Base-by-base conservation (phyloP, 2,888 invertebrate genomes). In the Prosopocoilus inquinatus region DNA sequence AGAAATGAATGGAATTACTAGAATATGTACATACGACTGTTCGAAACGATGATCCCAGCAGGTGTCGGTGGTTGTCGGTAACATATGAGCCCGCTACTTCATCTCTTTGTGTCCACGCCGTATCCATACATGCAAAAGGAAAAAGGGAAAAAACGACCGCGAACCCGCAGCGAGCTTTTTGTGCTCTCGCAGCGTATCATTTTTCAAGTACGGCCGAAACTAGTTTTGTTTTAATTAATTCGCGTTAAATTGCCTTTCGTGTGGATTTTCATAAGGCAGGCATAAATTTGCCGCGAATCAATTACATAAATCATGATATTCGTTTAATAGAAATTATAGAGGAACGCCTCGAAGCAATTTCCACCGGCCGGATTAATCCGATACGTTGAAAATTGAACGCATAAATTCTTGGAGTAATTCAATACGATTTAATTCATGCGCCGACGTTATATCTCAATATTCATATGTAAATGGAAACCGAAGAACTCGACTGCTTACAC, bases 1-100 rank as follows among this genome's bases (percentile, higher is more conserved):
- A 20, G 35, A 47, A 53, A 53, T 53, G 53, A 53, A 53, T 53
- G 53, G 53, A 48, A 53, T 53, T 53, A 53, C 48, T 43, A 39
- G 48, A 53, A 48, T 53, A 47, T 47, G 34, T 53, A 47, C n/a
- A n/a, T n/a, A n/a, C 20, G 33, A 45, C 35, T 51, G 52, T 9
- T 48, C 20, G 53, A 34, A 53, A 53, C 47, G 53, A 53, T 39
- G 43, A 47, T 44, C 53, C 43, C 53, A 48, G 53, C 47, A 53
- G 53, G 53, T 53, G 48, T 47, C 41, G 44, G 48, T 53, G 48
- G 53, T 53, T 28, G 41, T 53, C 48, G 15, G 43, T 48, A 53
- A 43, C 34, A 53, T 53, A 53, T 53, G 43, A 43, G 48, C 34
- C 48, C 48, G 36, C 48, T 53, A 53, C 53, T 53, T 48, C 53